Evolutionary conservation across 2,888 invertebrate species (phyloP), one percentile per base, ranked within the genome.

Genomic region (Eupeodes latifasciatus): DNA sequence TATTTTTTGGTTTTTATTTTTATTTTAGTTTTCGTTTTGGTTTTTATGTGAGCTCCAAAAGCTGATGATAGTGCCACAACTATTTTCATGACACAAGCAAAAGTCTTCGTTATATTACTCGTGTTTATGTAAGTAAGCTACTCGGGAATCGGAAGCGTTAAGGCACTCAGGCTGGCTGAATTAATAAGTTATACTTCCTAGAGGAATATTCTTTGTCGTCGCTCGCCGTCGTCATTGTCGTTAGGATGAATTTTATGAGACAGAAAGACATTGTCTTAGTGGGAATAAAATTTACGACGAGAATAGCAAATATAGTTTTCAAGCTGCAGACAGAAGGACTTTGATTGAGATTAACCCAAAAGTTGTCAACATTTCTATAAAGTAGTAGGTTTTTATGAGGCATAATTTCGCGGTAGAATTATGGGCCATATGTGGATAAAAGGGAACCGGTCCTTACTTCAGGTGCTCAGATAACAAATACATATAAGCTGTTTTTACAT

Each of bases 41-140:
- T 9, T 86, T 75, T 75, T 69, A 75, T 81, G 34, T 9, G 14
- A 57, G 66, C 11, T 59, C 55, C 40, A 40, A 78, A 85, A 19
- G 61, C 66, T 66, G 72, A 27, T 27, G 27, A 27, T 27, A 2
- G 11, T 47, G 78, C 71, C 51, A 66, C 40, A 66, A 66, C 66
- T 66, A 66, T 66, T 66, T 47, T 49, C 66, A 66, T 66, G 66
- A 66, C 47, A 19, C 47, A 4, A 9, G 27, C 47, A 2, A 47
- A 11, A 27, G 27, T 34, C 34, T 7, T 57, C 3, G 27, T 57
- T 19, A 5, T 40, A 40, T 40, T 5, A 40, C 40, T 5, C 5
- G 3, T 57, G 55, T 57, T 19, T 4, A 19, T n/a, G n/a, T 51
- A 9, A 1, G 2, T 12, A 55, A 55, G 19, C 11, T 19, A 55